Base-by-base conservation (phyloP, 2,113 vertebrate species). In the Prolemur simus region DNA sequence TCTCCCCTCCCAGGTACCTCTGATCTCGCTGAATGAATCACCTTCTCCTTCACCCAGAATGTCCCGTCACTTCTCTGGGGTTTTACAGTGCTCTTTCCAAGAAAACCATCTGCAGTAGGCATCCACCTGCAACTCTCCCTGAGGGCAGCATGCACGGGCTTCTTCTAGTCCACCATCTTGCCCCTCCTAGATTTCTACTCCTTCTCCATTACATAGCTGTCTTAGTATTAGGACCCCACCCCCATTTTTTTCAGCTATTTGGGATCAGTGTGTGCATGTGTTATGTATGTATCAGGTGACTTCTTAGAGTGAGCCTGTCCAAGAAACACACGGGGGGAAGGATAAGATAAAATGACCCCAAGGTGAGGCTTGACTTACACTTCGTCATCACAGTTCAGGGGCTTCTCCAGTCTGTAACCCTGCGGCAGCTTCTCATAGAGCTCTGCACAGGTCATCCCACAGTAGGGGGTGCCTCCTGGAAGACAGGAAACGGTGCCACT, bases 351-450 rank as follows among this genome's bases (percentile, higher is more conserved):
- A 52, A 52, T 2, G 12, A 34, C 49, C 88, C 29, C 11, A 34
- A 5, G 4, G 17, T 4, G 32, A 71, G 37, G 80, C 11, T 47
- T 54, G 86, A 98, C 99, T 99, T 99, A 99, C 99, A 99, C 99
- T 97, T 99, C 99, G 3, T 99, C 99, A 0, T 99, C 99, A 95
- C 99, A 99, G 98, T 99, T 99, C 27, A 99, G 99, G 15, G 99
- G 99, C 87, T 99, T 99, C 97, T 99, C 99, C 97, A 99, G 98
- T 90, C 99, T 98, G 98, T 99, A 99, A 52, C 99, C 99, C 97
- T 99, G 99, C 39, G 99, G 99, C 37, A 99, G 97, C 97, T 99
- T 99, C 98, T 99, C 99, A 0, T 99, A 99, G 52, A 99, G 99
- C 78, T 99, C 99, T 18, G 99, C 99, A 45, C 99, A 99, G 0